phyloP scores from a whole-genome alignment of 2,113 vertebrate genomes.

The Panthera tigris region DNA sequence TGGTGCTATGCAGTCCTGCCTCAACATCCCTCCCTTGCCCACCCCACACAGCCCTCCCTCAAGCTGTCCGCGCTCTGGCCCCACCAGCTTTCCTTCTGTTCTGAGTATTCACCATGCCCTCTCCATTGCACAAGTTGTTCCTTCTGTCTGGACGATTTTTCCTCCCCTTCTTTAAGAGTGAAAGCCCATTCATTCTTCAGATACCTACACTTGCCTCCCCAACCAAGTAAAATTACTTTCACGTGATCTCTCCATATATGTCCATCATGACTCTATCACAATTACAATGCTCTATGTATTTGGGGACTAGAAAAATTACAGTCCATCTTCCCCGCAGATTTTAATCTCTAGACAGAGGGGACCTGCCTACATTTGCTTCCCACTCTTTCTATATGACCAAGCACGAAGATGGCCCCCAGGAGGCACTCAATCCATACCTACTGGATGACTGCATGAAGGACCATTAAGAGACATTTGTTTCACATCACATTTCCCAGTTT shows the following conservation, averaged over 20 bases:
- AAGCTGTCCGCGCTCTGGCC: not conserved
- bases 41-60: not conserved
- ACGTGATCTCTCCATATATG: not conserved
- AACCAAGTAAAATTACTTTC: not conserved
- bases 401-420: not conserved
- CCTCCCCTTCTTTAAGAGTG: not conserved
- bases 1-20: not conserved
- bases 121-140: not conserved
- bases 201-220: not conserved
- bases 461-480: not conserved
- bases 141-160: not conserved
- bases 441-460: not conserved
- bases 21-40: rapidly evolving
- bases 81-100: not conserved
- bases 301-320: not conserved
- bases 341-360: not conserved
- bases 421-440: not conserved
- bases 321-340: not conserved
- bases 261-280: not conserved
- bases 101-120: rapidly evolving
- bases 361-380: not conserved
- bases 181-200: not conserved
- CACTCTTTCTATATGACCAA: not conserved
- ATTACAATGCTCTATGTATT: not conserved
- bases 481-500: not conserved